Base-by-base conservation (phyloP, 1,140 invertebrate species). In the Lethocerus indicus region DNA sequence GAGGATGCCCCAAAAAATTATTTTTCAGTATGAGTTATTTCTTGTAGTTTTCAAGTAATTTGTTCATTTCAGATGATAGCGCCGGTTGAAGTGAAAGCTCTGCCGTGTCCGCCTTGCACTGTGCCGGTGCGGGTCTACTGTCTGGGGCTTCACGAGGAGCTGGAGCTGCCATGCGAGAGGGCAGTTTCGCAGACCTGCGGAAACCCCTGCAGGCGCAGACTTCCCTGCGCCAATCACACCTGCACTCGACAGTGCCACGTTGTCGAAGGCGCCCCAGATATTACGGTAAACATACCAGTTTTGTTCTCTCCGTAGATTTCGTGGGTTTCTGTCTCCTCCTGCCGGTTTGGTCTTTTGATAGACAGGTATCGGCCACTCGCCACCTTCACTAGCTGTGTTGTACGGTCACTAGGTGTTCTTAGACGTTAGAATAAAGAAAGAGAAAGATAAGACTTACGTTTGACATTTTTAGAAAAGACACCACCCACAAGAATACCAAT, bases 81-180 rank as follows among this genome's bases (percentile, higher is more conserved):
- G 3, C 62, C 68, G 57, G 67, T 76, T 59, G 74, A 87, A 59
- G 70, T 77, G 26, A 74, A 79, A 59, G 69, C 65, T 40, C 67
- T 79, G 16, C 75, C 76, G 0, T 85, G 82, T 67, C 79, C 79
- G 2, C 72, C 74, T 0, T 87, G 82, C 60, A 68, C 74, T 42
- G 72, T 81, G 6, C 76, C 75, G 2, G 71, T 92, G 0, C 64
- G 71, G 41, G 71, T 88, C 0, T 73, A 75, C 2, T 94, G 90
- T 64, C 72, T 85, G 51, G 88, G 89, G 1, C 74, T 73, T 29
- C 89, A 94, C 63, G 87, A 91, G 68, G 76, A 74, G 4, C 64
- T 67, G n/a, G 62, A 74, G 14, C 77, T 79, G 67, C 78, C 83
- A 1, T 95, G 90, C 64, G 72, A 78, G 59, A 68, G 72, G 54